Evolutionary conservation across 2,113 vertebrate species (phyloP).

Genomic region (Callipepla californica): DNA sequence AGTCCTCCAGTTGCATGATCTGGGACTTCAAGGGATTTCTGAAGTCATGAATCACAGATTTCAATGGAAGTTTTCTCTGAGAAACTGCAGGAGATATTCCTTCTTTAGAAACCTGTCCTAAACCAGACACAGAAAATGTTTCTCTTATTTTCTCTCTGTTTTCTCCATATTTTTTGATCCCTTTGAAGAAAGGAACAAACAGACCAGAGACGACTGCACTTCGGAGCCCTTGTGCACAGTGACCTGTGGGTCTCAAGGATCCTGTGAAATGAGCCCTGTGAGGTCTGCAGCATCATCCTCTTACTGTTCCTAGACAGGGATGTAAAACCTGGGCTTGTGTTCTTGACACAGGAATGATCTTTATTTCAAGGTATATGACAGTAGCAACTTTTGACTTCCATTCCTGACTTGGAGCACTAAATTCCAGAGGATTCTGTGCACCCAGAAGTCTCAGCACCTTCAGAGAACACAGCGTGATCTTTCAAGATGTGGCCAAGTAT

Average conservation of each 20-base stretch:
- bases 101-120: constrained; percentile 54
- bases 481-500: neutral
- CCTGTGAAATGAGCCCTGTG: neutral
- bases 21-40: constrained; percentile 51
- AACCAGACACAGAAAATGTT: neutral
- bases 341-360: neutral
- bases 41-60: constrained; percentile 39
- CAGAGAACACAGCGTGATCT: neutral
- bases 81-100: constrained; percentile 45
- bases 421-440: neutral
- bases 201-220: neutral
- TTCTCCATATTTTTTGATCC: neutral
- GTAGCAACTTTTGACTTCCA: neutral
- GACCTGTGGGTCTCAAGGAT: neutral
- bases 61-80: constrained; percentile 35
- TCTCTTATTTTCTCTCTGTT: neutral
- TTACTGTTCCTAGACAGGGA: neutral
- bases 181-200: neutral
- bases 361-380: neutral
- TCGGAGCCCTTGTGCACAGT: neutral
- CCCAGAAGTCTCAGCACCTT: neutral
- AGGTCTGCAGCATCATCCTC: neutral
- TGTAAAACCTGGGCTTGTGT: neutral
- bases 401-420: neutral
- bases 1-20: constrained; percentile 31